Conservation (phyloP, 1,140 invertebrate species). For the Prorops nasuta region DNA sequence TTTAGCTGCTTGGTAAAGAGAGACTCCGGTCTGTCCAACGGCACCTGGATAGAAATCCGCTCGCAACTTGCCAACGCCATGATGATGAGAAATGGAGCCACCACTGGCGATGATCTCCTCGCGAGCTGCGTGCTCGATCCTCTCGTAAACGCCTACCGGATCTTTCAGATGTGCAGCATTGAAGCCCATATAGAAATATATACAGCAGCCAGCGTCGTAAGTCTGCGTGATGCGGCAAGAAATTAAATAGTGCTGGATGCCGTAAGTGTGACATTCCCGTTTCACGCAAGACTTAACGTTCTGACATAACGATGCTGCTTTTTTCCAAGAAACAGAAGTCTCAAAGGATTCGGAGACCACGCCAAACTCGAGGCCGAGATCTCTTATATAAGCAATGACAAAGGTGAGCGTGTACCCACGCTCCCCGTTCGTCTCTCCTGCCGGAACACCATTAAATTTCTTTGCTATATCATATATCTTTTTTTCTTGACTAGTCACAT, state of each 20-base stretch:
- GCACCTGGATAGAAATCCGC: slow-evolving; percentile 77
- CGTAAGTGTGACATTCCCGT: slow-evolving; percentile 68
- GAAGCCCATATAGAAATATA: slow-evolving; percentile 98
- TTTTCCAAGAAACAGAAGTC: slow-evolving; percentile 96
- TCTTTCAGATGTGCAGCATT: slow-evolving; percentile 69
- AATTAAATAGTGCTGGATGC: slow-evolving; percentile 66
- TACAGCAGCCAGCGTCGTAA: slow-evolving; percentile 94
- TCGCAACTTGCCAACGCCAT: slow-evolving; percentile 92
- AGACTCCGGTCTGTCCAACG: slow-evolving; percentile 74
- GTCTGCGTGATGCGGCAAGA: slow-evolving; percentile 92
- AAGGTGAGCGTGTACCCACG: slow-evolving; percentile 95
- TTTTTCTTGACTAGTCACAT: slow-evolving; percentile 78
- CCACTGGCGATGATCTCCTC: slow-evolving; percentile 90
- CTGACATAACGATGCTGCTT: slow-evolving; percentile 76
- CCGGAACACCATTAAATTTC: slow-evolving; percentile 74
- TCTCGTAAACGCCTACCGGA: slow-evolving; percentile 81
- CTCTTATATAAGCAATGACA: slow-evolving; percentile 97
- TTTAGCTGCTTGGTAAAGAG: slow-evolving; percentile 80
- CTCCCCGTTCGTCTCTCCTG: slow-evolving; percentile 90
- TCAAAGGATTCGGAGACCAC: slow-evolving; percentile 97
- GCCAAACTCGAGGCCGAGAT: slow-evolving; percentile 85
- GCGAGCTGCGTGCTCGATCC: slow-evolving; percentile 79
- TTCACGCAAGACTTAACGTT: slow-evolving; percentile 85
- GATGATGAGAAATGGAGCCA: slow-evolving; percentile 94
- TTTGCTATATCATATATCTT: slow-evolving; percentile 82